A percentile compares a stretch with the other conserved stretches of the same genome.
phyloP scores from a whole-genome alignment of 2,797 vertebrate genomes.

The Pipistrellus pipistrellus region DNA sequence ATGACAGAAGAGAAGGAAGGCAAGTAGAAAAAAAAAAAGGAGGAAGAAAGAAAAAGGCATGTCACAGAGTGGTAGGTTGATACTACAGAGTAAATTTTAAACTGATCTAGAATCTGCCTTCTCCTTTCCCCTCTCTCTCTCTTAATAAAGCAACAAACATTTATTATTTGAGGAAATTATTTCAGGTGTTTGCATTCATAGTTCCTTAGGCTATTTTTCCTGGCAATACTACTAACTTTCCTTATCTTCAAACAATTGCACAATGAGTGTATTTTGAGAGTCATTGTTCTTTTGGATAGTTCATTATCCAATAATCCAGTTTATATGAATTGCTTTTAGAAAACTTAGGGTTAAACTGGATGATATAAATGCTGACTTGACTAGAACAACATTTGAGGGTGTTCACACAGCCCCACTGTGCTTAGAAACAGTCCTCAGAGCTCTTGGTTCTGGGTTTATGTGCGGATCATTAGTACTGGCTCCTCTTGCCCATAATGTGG shows the following conservation, averaged over 20 bases:
- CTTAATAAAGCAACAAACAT: slow-evolving; percentile 34
- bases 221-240: slow-evolving; percentile 66
- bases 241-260: slow-evolving; percentile 72
- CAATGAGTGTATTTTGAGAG: slow-evolving; percentile 65
- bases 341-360: slow-evolving; percentile 53
- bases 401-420: background rate
- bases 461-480: background rate
- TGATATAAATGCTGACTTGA: slow-evolving; percentile 63
- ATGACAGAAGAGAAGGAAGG: background rate
- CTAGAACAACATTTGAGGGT: slow-evolving; percentile 4
- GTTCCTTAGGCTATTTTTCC: slow-evolving; percentile 76
- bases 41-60: background rate
- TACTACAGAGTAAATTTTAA: background rate
- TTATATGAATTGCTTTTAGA: slow-evolving; percentile 73
- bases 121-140: background rate
- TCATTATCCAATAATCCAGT: slow-evolving; percentile 66
- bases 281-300: slow-evolving; percentile 76
- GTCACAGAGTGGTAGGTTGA: background rate
- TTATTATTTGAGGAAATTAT: slow-evolving; percentile 61
- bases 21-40: background rate
- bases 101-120: background rate
- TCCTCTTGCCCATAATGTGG: background rate
- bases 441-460: background rate
- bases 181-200: slow-evolving; percentile 69
- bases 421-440: background rate